phyloP scores from a whole-genome alignment of 2,797 vertebrate species.

The Decapterus maruadsi region DNA sequence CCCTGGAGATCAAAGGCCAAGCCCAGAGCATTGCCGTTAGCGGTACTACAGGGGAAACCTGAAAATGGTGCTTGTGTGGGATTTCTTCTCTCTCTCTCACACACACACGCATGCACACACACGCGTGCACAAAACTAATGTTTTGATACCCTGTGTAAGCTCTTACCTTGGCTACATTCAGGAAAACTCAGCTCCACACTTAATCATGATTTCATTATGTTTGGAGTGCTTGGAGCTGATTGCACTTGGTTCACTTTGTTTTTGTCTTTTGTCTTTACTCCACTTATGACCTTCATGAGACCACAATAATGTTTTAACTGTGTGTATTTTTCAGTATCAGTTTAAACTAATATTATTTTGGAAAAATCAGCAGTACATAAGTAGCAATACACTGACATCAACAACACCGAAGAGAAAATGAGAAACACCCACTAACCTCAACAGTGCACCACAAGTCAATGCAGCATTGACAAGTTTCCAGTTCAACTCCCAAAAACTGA shows the following conservation, averaged over 20 bases:
- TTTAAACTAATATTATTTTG: neutral
- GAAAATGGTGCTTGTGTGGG: neutral
- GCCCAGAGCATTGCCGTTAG: slow-evolving; percentile 38
- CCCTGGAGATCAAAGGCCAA: slow-evolving; percentile 40
- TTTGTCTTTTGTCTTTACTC: neutral
- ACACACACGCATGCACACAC: too few relatives aligned
- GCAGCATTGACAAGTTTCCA: slow-evolving; percentile 50
- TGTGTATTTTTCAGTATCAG: neutral
- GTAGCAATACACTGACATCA: slow-evolving; percentile 18
- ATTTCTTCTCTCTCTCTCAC: neutral
- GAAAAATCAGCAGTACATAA: neutral
- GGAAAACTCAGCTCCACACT: neutral
- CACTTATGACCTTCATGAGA: neutral
- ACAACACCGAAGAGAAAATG: slow-evolving; percentile 37
- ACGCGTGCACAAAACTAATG: slow-evolving; percentile 1
- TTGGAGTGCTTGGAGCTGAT: neutral
- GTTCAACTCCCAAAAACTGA: slow-evolving; percentile 41
- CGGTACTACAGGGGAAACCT: slow-evolving; percentile 5
- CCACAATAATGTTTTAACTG: neutral
- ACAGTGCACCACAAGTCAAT: slow-evolving; percentile 36
- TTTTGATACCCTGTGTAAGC: slow-evolving; percentile 9
- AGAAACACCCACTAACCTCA: slow-evolving; percentile 48
- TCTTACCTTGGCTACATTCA: slow-evolving; percentile 19
- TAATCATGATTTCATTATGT: slow-evolving; percentile 17
- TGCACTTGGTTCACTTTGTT: neutral